Conservation (phyloP, 2,113 vertebrate species). For the Gopherus flavomarginatus region DNA sequence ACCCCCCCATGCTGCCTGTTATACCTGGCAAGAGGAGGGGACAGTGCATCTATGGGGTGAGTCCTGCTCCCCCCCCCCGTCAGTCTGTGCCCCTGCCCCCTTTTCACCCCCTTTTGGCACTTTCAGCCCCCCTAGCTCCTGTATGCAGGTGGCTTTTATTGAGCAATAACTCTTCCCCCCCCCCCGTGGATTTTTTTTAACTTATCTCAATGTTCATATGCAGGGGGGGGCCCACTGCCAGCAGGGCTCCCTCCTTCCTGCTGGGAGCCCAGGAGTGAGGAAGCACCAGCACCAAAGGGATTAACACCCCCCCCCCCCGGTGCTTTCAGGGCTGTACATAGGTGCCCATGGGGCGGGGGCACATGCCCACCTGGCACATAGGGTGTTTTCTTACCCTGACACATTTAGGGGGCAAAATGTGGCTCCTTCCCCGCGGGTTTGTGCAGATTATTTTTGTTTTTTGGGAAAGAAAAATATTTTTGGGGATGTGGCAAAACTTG, state of each 20-base stretch:
- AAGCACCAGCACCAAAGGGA: background rate
- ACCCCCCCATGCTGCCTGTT: too few relatives aligned
- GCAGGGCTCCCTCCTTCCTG: too few relatives aligned
- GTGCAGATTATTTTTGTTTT: background rate
- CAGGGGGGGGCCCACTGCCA: too few relatives aligned
- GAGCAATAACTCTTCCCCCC: background rate
- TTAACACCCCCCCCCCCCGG: background rate
- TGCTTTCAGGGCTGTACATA: background rate
- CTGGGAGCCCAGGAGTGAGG: background rate
- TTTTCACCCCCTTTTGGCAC: background rate
- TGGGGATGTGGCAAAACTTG: conserved; percentile 12
- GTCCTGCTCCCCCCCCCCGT: background rate
- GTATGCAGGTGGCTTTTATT: background rate
- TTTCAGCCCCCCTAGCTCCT: background rate
- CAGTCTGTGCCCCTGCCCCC: background rate
- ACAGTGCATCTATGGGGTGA: too few relatives aligned
- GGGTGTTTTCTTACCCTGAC: background rate
- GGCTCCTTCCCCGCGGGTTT: background rate
- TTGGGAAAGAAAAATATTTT: conserved; percentile 16
- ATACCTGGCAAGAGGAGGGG: too few relatives aligned
- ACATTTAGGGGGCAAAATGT: background rate
- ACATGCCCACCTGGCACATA: background rate
- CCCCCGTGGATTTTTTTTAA: too few relatives aligned
- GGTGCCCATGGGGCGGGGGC: too few relatives aligned
- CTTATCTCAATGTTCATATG: background rate